These are phyloP conservation scores for Papilio elwesi DNA, from an alignment of 2,888 invertebrate species.

Conservation along the genomic window DNA sequence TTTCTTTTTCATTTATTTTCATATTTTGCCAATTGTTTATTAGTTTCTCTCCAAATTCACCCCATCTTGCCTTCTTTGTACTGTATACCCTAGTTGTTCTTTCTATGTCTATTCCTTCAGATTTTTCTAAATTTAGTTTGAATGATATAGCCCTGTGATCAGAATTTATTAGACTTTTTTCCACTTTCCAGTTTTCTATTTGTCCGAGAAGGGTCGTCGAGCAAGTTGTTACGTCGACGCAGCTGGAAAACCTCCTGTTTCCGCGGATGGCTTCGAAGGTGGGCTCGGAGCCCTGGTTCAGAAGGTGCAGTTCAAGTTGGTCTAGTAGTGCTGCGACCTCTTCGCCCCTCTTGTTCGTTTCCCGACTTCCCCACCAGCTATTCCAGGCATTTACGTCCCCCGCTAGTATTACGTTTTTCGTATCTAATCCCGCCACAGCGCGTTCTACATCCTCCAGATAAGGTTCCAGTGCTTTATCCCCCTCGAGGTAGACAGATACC, in stretches of 20 bases:
- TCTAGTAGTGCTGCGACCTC: not conserved
- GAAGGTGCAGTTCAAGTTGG: not conserved
- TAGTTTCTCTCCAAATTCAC: slow-evolving; percentile 31
- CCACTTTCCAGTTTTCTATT: no score
- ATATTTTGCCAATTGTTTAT: not conserved
- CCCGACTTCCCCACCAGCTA: no score
- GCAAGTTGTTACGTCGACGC: no score
- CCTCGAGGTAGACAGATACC: slow-evolving; percentile 2
- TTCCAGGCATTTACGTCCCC: slow-evolving; percentile 1
- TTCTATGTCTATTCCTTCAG: not conserved
- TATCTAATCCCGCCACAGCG: no score
- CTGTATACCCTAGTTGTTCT: slow-evolving; percentile 33
- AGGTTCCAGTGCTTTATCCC: not conserved
- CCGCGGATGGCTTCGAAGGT: no score
- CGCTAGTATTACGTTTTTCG: no score
- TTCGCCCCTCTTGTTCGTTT: not conserved
- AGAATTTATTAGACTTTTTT: not conserved
- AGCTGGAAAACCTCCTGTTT: no score
- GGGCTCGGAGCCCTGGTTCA: not conserved
- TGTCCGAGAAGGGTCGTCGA: no score
- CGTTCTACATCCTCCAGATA: not conserved
- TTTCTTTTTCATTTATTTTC: slow-evolving; percentile 8
- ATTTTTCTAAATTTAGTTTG: not conserved
- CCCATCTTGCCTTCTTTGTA: slow-evolving; percentile 34
- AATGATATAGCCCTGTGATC: not conserved